Conservation (phyloP, 2,797 vertebrate genomes). For the Octomys mimax region DNA sequence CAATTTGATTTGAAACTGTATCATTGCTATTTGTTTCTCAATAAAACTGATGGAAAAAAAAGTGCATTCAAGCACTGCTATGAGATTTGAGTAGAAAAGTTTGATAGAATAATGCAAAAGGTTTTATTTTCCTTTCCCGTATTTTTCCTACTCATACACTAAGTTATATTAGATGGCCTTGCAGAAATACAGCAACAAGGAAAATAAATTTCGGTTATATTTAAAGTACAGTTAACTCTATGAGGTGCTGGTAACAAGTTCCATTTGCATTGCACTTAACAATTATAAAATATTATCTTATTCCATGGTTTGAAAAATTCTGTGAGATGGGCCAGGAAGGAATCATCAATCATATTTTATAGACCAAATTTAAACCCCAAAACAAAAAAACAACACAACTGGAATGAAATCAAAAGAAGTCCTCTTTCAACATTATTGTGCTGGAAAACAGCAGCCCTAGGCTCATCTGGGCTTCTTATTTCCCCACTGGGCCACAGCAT, state of each 20-base stretch:
- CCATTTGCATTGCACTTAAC: not conserved
- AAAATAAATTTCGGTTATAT: not conserved
- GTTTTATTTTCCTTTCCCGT: not conserved
- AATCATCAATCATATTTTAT: not conserved
- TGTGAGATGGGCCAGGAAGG: not conserved
- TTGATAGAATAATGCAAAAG: not conserved
- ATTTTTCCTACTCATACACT: not conserved
- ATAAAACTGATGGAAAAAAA: too few relatives aligned
- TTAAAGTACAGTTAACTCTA: not conserved
- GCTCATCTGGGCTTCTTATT: not conserved
- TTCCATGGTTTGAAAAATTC: not conserved
- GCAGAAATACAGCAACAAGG: not conserved
- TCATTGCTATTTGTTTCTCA: too few relatives aligned
- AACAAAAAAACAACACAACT: too few relatives aligned
- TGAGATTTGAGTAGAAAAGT: not conserved
- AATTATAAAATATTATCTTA: not conserved
- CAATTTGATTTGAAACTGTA: too few relatives aligned
- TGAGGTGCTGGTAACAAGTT: not conserved
- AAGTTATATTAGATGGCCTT: not conserved
- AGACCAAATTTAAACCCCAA: not conserved
- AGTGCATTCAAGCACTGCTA: not conserved
- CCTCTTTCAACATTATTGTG: not conserved
- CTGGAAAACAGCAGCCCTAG: not conserved
- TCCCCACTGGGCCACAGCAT: not conserved
- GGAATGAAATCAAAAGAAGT: not conserved